Percentiles rank a stretch among this genome's conserved stretches.
Evolutionary conservation across 2,113 vertebrate species (phyloP).

Genomic region (Ptilorrhoa leucosticta): DNA sequence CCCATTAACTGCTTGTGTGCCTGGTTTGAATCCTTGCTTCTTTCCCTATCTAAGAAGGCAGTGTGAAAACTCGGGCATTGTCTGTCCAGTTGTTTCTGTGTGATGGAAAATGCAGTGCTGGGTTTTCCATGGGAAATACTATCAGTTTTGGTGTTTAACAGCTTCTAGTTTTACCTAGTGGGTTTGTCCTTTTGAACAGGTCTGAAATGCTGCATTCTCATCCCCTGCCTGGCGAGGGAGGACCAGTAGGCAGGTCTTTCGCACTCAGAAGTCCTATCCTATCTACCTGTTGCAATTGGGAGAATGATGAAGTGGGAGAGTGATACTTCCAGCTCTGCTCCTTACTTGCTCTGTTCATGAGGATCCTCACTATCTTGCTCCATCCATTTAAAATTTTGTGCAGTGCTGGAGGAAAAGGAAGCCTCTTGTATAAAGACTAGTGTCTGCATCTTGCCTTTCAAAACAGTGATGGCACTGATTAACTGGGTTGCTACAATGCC

Average conservation of each 20-base stretch:
- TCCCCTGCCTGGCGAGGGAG: neutral
- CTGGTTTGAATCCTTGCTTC: slow-evolving; percentile 29
- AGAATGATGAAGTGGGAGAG: neutral
- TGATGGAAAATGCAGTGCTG: neutral
- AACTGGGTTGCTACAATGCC: neutral
- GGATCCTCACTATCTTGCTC: neutral
- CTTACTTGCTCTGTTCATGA: neutral
- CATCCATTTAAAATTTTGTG: neutral
- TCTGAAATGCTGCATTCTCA: slow-evolving; percentile 2
- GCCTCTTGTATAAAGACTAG: neutral
- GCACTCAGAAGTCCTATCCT: neutral
- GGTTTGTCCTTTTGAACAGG: neutral
- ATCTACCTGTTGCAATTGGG: neutral
- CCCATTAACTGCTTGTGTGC: slow-evolving; percentile 48
- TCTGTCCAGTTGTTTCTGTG: neutral
- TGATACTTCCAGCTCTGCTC: neutral
- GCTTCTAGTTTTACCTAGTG: neutral
- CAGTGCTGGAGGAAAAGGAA: neutral
- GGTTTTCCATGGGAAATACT: neutral
- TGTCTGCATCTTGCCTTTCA: neutral
- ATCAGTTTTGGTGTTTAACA: neutral
- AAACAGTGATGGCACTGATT: neutral
- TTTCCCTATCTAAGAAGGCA: neutral
- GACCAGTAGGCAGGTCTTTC: neutral
- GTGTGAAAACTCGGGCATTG: neutral